Percentiles rank a stretch among this genome's conserved stretches.
Conservation (phyloP, 2,888 invertebrate species). For the Omphaloscelis lunosa region DNA sequence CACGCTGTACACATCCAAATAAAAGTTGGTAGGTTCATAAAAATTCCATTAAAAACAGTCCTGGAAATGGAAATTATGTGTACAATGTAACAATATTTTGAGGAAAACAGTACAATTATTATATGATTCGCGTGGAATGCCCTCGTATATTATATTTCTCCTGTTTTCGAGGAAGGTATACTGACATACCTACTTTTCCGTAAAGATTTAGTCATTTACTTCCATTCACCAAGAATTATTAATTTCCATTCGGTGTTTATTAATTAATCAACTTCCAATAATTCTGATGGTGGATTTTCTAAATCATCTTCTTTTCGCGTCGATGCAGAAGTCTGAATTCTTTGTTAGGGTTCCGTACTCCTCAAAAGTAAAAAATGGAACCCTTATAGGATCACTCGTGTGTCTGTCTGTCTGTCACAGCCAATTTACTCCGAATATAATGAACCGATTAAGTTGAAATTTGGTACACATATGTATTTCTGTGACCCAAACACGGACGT, state of each 20-base stretch:
- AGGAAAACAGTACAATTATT: not conserved
- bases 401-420: too few species aligned
- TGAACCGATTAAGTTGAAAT: too few species aligned
- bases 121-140: not conserved
- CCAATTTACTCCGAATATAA: too few species aligned
- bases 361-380: too few species aligned
- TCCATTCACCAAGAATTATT: not conserved
- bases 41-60: not conserved
- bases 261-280: not conserved
- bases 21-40: not conserved
- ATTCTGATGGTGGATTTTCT: not conserved
- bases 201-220: not conserved
- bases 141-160: not conserved
- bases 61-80: not conserved
- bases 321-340: not conserved
- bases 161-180: not conserved
- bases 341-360: too few species aligned
- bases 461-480: too few species aligned
- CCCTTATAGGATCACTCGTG: too few species aligned
- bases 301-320: not conserved
- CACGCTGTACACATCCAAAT: not conserved
- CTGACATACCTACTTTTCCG: not conserved
- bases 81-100: constrained; percentile 1
- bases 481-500: too few species aligned
- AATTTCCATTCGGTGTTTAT: not conserved